Percentiles rank a stretch among this genome's conserved stretches.
Evolutionary conservation across 2,888 invertebrate species (phyloP).

Genomic region (Clivina fossor): DNA sequence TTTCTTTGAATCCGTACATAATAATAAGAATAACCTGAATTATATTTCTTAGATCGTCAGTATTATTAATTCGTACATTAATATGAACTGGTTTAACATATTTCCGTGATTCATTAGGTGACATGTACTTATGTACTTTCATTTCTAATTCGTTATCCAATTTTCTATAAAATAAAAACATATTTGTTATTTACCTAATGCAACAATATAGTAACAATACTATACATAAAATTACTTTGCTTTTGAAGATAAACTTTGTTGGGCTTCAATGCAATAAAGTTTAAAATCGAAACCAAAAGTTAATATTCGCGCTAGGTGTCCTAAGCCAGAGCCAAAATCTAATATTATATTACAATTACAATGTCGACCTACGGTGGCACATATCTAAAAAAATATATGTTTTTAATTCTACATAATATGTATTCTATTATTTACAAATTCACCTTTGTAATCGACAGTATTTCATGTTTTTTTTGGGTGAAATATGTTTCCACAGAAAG

Average conservation of each 20-base stretch:
- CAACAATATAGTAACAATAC: slow-evolving; percentile 13
- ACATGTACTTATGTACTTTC: slow-evolving; percentile 55
- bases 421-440: slow-evolving; percentile 44
- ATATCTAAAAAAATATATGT: slow-evolving; percentile 44
- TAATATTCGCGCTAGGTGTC: slow-evolving; percentile 77
- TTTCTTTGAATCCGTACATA: neutral
- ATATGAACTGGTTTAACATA: slow-evolving; percentile 59
- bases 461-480: slow-evolving; percentile 86
- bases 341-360: slow-evolving; percentile 65
- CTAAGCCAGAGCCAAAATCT: slow-evolving; percentile 85
- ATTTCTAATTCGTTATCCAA: slow-evolving; percentile 65
- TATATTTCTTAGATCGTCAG: slow-evolving; percentile 53
- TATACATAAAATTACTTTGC: slow-evolving; percentile 60
- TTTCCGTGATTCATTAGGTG: slow-evolving; percentile 47
- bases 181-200: slow-evolving; percentile 37
- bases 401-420: slow-evolving; percentile 52
- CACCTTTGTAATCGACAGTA: slow-evolving; percentile 65
- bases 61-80: slow-evolving; percentile 56
- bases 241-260: slow-evolving; percentile 62
- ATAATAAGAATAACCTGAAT: slow-evolving; percentile 37
- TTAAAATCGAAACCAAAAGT: slow-evolving; percentile 70
- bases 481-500: slow-evolving; percentile 75
- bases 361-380: slow-evolving; percentile 57
- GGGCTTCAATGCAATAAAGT: slow-evolving; percentile 77
- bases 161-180: slow-evolving; percentile 57